Base-by-base conservation (phyloP, 1,140 invertebrate species). In the Hycleus phaleratus region DNA sequence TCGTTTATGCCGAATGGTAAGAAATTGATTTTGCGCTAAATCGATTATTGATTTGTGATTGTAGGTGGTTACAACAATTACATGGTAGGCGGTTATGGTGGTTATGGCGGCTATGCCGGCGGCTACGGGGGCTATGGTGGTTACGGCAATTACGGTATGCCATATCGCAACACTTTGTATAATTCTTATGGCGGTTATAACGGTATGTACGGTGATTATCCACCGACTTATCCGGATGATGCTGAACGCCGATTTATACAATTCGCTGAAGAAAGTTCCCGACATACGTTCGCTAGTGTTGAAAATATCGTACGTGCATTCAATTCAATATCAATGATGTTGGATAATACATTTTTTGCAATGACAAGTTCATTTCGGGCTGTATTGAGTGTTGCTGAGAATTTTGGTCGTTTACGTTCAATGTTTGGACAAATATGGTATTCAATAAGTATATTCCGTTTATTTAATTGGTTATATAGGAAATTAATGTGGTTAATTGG, bases 271-370 rank as follows among this genome's bases (percentile, higher is more conserved):
- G 92, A 96, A 67, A 93, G 85, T 67, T 91, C 93, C 0, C 78
- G 93, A 50, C 86, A 87, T 51, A 90, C 95, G 11, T 98, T 98
- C 76, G 87, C 95, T 67, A 95, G 91, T 10, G 92, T 98, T 64
- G 93, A 97, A 77, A 89, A 90, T 56, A 79, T 98, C 56, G 90
- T 98, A 0, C 82, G 87, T 58, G 91, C 95, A 12, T 91, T 97
- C 70, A 86, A 87, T 25, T 95, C 95, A 46, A 83, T 98, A 7
- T 91, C 93, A 24, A 93, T 95, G 82, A 96, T 98, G 90, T 74
- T 98, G 32, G 95, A 97, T 69, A 97, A 93, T 10, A 97, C 95
- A 58, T 96, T 94, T 72, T 87, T 91, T 74, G 94, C 95, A 12
- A 82, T 98, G 65, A 91, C 94, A 9, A 95, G 87, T 73, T 97